These are phyloP conservation scores for Thymelicus lineola DNA, from an alignment of 2,888 invertebrate species.

Conservation along the genomic window DNA sequence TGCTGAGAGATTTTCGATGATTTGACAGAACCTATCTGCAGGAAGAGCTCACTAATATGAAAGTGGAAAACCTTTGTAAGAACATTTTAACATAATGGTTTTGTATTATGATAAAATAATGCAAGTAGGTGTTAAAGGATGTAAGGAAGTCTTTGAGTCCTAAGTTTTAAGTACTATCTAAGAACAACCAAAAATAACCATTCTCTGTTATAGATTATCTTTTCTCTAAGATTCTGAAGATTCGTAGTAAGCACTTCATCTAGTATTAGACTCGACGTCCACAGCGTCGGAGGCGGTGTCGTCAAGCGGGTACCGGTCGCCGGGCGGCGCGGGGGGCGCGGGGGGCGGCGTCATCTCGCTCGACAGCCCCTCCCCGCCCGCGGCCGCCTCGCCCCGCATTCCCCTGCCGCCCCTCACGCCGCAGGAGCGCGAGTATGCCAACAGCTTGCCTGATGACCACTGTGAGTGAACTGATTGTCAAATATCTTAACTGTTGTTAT, in stretches of 20 bases:
- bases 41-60: conserved; percentile 84
- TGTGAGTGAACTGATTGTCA: conserved; percentile 51
- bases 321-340: conserved; percentile 60
- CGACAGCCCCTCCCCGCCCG: conserved; percentile 87
- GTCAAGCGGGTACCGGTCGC: conserved; percentile 87
- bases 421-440: conserved; percentile 51
- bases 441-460: conserved; percentile 58
- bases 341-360: conserved; percentile 81
- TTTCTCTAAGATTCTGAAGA: too few species aligned
- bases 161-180: too few species aligned
- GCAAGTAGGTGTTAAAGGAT: too few species aligned
- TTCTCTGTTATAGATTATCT: too few species aligned
- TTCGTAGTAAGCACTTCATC: too few species aligned
- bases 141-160: too few species aligned
- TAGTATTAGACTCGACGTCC: neutral
- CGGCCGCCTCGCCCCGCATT: conserved; percentile 55
- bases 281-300: conserved; percentile 78
- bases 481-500: too few species aligned
- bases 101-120: neutral
- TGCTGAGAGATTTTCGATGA: conserved; percentile 62
- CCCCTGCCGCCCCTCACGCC: conserved; percentile 41
- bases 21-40: conserved; percentile 87
- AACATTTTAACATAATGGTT: neutral
- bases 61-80: conserved; percentile 82
- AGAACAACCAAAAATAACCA: too few species aligned